Conservation (phyloP, 2,888 invertebrate species). For the Dione juno region DNA sequence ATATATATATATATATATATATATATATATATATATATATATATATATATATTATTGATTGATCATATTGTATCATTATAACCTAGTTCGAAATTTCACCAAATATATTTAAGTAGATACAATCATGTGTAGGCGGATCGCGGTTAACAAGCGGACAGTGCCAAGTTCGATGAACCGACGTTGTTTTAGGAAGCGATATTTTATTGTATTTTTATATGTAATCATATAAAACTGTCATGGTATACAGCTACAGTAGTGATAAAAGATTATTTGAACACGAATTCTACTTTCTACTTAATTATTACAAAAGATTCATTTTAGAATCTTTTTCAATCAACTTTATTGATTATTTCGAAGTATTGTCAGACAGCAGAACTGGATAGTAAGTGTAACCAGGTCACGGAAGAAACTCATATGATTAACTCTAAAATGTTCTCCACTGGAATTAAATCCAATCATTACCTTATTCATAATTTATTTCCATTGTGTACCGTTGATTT, state of each 20-base stretch:
- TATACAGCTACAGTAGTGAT: constrained; percentile 10
- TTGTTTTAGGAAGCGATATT: constrained; percentile 31
- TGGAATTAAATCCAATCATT: no score
- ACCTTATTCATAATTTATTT: no score
- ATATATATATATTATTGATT: constrained; percentile 1
- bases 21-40: no score
- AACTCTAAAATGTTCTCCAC: no score
- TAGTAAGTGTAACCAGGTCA: no score
- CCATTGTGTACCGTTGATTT: no score
- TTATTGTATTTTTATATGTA: constrained; percentile 28
- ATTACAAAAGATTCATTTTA: background rate
- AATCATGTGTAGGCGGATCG: constrained; percentile 35
- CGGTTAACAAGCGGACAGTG: constrained; percentile 34
- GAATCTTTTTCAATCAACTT: background rate
- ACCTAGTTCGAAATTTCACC: constrained; percentile 16
- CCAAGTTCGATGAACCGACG: constrained; percentile 36
- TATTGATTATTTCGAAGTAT: no score
- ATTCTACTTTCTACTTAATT: constrained; percentile 10
- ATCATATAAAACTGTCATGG: constrained; percentile 21
- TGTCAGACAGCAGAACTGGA: no score
- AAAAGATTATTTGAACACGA: constrained; percentile 6
- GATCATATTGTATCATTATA: background rate
- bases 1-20: no score
- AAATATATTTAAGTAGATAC: constrained; percentile 20
- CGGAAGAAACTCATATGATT: no score